phyloP scores from a whole-genome alignment of 2,888 invertebrate genomes.

The Embidobia sp. region DNA sequence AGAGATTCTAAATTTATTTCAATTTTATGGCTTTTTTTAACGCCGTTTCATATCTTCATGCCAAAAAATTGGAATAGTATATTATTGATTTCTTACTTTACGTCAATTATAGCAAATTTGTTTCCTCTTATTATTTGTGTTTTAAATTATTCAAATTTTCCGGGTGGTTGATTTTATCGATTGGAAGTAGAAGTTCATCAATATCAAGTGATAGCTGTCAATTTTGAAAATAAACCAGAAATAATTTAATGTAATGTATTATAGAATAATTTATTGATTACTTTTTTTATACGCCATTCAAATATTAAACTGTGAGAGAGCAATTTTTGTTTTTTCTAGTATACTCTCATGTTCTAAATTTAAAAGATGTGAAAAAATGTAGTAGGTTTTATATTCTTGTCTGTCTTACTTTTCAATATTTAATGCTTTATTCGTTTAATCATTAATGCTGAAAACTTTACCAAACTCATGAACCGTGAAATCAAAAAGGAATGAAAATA shows the following conservation, averaged over 20 bases:
- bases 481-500: too few relatives aligned
- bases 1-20: constrained; percentile 29
- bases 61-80: constrained; percentile 33
- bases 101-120: constrained; percentile 45
- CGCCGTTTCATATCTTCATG: background rate
- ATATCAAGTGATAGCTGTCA: constrained; percentile 42
- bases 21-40: constrained; percentile 5
- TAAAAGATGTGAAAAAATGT: too few relatives aligned
- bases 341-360: too few relatives aligned
- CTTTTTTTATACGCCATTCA: background rate
- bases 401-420: too few relatives aligned
- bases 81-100: constrained; percentile 48
- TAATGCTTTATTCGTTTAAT: too few relatives aligned
- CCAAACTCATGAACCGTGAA: too few relatives aligned
- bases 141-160: constrained; percentile 51
- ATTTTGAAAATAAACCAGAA: constrained; percentile 26
- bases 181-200: constrained; percentile 37
- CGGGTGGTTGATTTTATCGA: constrained; percentile 31
- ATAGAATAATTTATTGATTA: constrained; percentile 16
- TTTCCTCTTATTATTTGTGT: constrained; percentile 43
- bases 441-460: too few relatives aligned
- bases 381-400: too few relatives aligned
- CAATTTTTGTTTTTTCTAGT: too few relatives aligned
- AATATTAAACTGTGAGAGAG: too few relatives aligned
- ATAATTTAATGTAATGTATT: constrained; percentile 29